A percentile compares a stretch with the other conserved stretches of the same genome.
Evolutionary conservation across 2,888 invertebrate species (phyloP).

Genomic region (Tachina fera): DNA sequence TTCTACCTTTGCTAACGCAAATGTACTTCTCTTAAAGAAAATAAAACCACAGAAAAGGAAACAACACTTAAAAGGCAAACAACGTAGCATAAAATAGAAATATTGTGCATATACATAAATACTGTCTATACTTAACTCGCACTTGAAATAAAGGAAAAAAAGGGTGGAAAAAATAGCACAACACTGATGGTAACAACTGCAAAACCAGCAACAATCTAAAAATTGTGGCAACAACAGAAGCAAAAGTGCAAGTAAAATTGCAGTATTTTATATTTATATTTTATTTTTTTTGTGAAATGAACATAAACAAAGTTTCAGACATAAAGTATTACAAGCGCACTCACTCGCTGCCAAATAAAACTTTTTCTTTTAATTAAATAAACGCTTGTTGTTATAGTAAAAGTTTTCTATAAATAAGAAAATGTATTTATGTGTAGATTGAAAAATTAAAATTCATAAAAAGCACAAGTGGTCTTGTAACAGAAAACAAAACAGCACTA

Average conservation of each 20-base stretch:
- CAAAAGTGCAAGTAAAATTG: constrained; percentile 65
- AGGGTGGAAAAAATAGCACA: constrained; percentile 25
- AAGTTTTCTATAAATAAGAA: constrained; percentile 60
- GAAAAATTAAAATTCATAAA: constrained; percentile 32
- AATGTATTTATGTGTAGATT: not conserved
- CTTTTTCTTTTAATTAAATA: constrained; percentile 26
- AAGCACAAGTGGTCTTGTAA: constrained; percentile 41
- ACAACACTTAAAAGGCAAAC: not conserved
- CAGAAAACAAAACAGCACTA: constrained; percentile 28
- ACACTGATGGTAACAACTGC: constrained; percentile 29
- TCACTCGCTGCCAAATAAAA: constrained; percentile 18
- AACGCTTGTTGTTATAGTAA: constrained; percentile 40
- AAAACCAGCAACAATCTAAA: constrained; percentile 37
- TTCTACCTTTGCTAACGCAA: constrained; percentile 20
- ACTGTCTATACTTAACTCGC: constrained; percentile 49
- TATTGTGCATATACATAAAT: constrained; percentile 42
- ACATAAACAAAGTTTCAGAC: constrained; percentile 38
- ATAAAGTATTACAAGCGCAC: constrained; percentile 14
- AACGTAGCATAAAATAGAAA: constrained; percentile 14
- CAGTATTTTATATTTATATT: constrained; percentile 51
- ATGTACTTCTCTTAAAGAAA: constrained; percentile 17
- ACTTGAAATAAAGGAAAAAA: constrained; percentile 48
- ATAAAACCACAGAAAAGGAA: not conserved
- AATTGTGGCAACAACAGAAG: constrained; percentile 43
- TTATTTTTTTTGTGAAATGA: constrained; percentile 43